phyloP scores from a whole-genome alignment of 2,797 vertebrate genomes.

The Macrochelys suwanniensis region DNA sequence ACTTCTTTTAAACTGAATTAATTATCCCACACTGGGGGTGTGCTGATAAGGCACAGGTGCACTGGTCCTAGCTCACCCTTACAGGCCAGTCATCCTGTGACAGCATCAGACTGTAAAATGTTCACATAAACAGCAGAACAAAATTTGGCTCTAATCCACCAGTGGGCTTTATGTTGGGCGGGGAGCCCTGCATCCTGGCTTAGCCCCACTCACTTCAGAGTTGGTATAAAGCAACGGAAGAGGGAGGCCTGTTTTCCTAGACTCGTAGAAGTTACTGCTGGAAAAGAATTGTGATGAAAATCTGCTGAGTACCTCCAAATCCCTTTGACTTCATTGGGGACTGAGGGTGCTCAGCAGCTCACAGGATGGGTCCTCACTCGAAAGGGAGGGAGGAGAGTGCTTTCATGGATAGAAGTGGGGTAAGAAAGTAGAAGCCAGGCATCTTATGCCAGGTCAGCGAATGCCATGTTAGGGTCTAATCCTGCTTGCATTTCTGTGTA shows the following conservation, averaged over 20 bases:
- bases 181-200: background rate
- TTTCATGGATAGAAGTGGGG: background rate
- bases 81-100: background rate
- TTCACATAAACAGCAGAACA: background rate
- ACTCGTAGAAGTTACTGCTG: background rate
- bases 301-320: background rate
- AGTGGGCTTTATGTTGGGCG: background rate
- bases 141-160: background rate
- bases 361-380: background rate
- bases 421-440: background rate
- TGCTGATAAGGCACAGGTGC: background rate
- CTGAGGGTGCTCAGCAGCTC: background rate
- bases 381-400: background rate
- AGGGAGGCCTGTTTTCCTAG: background rate
- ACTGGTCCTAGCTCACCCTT: background rate
- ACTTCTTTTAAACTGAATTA: background rate
- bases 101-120: background rate
- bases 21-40: background rate
- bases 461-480: background rate
- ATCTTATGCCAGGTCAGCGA: background rate
- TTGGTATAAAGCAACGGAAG: background rate
- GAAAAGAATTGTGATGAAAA: background rate
- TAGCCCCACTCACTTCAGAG: background rate
- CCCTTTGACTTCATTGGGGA: background rate
- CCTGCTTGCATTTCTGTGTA: background rate